Evolutionary conservation across 2,888 invertebrate genomes (phyloP), one percentile per base, ranked within the genome.

Genomic region (Epinotia brunnichana): DNA sequence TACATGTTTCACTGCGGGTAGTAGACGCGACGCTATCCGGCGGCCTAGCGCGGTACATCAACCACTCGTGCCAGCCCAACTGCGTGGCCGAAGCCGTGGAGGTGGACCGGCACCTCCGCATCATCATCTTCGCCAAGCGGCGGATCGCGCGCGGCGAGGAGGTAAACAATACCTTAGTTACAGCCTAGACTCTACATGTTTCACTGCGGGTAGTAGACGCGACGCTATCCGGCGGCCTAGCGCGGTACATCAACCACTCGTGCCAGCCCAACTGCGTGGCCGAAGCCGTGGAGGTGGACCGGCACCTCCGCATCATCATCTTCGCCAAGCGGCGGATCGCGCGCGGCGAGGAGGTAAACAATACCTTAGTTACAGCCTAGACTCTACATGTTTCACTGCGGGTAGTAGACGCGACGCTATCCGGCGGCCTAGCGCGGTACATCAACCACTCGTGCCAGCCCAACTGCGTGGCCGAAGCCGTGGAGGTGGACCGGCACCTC

Each of bases 381-480:
- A 10, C 2, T 13, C 41, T 41, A 11, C 5, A 7, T 29, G 29
- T 24, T 24, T 24, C 21, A 24, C n/a, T n/a, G n/a, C n/a, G n/a
- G n/a, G n/a, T n/a, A n/a, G n/a, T n/a, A n/a, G 99, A 99, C 94
- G 99, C 99, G 41, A 99, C 99, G 29, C 94, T 99, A 86, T 95
- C 96, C 81, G 99, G 99, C 76, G 99, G 99, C 10, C 95, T 99
- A 78, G 99, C 99, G 74, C 95, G 98, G 75, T 99, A 99, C 92
- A 98, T 99, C 89, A 99, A 99, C 94, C 99, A 99, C 94, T 99
- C 99, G 69, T 99, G 99, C 91, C 98, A 98, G 94, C 99, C 99
- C 70, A 99, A 99, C 94, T 99, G 99, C 94, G 98, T 99, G 70
- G 99, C 99, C 59, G 99, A 99, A 95, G 97, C 97, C 78, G 98